phyloP scores from a whole-genome alignment of 2,888 invertebrate species.

The Steinernema hermaphroditum region DNA sequence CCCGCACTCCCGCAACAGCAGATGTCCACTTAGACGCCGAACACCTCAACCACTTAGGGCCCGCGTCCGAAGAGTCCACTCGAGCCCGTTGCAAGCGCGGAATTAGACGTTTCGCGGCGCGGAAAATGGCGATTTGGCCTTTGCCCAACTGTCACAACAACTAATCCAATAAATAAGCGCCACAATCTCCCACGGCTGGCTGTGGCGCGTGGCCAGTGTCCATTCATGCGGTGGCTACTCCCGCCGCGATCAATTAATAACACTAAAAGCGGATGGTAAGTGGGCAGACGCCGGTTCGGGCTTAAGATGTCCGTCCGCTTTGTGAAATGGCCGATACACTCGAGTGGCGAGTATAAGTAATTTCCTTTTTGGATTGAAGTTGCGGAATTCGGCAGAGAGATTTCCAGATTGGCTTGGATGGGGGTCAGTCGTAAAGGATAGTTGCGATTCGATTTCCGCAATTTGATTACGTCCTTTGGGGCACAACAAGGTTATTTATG shows the following conservation, averaged over 20 bases:
- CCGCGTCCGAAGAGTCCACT: background rate
- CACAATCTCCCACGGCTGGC: constrained; percentile 20
- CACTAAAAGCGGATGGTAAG: constrained; percentile 25
- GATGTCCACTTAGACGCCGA: background rate
- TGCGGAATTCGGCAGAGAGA: too few species aligned
- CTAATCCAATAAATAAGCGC: constrained; percentile 31
- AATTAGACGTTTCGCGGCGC: constrained; percentile 12
- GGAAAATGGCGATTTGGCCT: constrained; percentile 19
- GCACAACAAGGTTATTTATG: too few species aligned
- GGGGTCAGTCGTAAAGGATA: background rate
- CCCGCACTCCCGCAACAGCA: background rate
- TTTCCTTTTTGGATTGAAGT: background rate
- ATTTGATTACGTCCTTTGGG: background rate
- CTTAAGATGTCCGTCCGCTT: constrained; percentile 6
- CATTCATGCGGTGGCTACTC: constrained; percentile 22
- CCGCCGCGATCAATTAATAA: constrained; percentile 28
- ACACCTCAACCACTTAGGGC: background rate
- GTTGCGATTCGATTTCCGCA: constrained; percentile 2
- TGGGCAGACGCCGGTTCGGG: constrained; percentile 2
- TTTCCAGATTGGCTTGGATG: too few species aligned
- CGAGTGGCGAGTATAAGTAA: constrained; percentile 10
- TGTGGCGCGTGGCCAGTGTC: background rate
- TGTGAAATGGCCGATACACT: background rate
- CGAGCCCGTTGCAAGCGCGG: background rate
- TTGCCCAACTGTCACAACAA: constrained; percentile 28